These are phyloP conservation scores for Hetaerina americana DNA, from an alignment of 1,140 invertebrate species.

Conservation along the genomic window DNA sequence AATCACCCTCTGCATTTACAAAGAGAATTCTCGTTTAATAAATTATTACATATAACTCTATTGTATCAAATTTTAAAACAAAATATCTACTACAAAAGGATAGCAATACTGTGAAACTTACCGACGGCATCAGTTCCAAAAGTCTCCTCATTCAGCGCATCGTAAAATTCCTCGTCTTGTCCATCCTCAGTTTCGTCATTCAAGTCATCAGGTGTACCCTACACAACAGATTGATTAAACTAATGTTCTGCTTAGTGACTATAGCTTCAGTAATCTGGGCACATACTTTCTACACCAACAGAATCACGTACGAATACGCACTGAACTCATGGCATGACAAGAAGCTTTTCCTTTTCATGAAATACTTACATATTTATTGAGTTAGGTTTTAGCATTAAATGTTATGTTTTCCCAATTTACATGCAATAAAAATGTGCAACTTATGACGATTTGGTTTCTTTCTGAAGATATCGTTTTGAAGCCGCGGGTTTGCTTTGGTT, in stretches of 20 bases:
- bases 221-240: neutral
- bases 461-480: neutral
- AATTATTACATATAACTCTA: too few relatives aligned
- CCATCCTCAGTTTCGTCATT: neutral
- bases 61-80: neutral
- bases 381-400: too few relatives aligned
- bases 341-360: neutral
- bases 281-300: neutral
- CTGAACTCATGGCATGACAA: neutral
- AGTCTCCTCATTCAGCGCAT: slow-evolving; percentile 81
- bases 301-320: neutral
- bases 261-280: neutral
- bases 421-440: too few relatives aligned
- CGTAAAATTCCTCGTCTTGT: slow-evolving; percentile 68
- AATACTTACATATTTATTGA: neutral
- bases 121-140: slow-evolving; percentile 54
- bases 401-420: too few relatives aligned
- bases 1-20: slow-evolving; percentile 51
- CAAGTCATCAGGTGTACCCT: neutral
- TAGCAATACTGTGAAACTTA: slow-evolving; percentile 10
- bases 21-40: neutral
- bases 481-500: neutral
- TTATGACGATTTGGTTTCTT: too few relatives aligned
- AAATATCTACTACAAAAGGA: neutral
- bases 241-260: neutral